These are phyloP conservation scores for Ctenomys sociabilis DNA, from an alignment of 2,113 vertebrate genomes.

Conservation along the genomic window DNA sequence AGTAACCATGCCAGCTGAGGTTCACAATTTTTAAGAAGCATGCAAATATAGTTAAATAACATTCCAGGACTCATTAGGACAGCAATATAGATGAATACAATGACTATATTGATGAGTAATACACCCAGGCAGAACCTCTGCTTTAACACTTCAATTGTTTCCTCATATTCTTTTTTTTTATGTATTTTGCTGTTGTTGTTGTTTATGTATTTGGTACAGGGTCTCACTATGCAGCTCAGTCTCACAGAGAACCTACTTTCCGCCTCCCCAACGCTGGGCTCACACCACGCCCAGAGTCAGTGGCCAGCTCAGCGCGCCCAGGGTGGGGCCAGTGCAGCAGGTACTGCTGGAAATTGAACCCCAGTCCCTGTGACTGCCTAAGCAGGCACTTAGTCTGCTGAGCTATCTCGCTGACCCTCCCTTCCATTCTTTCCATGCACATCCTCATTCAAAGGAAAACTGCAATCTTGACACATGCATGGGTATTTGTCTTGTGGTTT, in stretches of 20 bases:
- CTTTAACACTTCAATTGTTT: background rate
- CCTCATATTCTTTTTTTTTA: too few species aligned
- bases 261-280: too few species aligned
- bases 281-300: too few species aligned
- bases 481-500: background rate
- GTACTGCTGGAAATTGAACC: too few species aligned
- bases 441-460: background rate
- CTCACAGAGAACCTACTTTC: too few species aligned
- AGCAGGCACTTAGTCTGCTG: too few species aligned
- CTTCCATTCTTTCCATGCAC: background rate
- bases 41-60: conserved; percentile 12
- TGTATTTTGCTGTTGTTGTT: too few species aligned
- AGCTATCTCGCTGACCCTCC: background rate
- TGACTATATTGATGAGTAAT: background rate
- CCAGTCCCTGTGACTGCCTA: too few species aligned
- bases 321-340: too few species aligned
- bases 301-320: too few species aligned
- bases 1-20: background rate
- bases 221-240: too few species aligned
- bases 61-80: background rate
- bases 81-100: background rate
- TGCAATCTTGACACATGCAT: background rate
- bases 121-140: background rate
- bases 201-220: too few species aligned
- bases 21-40: background rate